Conservation (phyloP, 1,140 invertebrate species). For the Pseudomyrmex sp. region DNA sequence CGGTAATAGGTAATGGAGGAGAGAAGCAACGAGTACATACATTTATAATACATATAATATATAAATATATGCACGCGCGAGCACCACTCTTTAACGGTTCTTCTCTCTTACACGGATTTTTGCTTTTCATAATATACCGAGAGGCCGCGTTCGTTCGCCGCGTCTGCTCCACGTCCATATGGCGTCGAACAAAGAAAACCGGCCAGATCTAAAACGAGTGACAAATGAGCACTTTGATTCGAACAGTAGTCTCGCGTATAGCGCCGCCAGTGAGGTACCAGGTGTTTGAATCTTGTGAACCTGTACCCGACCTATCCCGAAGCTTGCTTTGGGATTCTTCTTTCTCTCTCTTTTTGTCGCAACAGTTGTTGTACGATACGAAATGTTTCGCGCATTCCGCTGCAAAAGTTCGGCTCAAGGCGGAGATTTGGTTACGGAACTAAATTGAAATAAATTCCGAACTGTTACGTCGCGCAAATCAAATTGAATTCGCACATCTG, state of each 20-base stretch:
- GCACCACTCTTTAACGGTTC: conserved; percentile 61
- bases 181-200: conserved; percentile 46
- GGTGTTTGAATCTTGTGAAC: conserved; percentile 39
- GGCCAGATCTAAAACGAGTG: conserved; percentile 53
- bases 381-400: background rate
- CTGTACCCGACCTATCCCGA: background rate
- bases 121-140: conserved; percentile 49
- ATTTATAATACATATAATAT: background rate
- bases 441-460: no score
- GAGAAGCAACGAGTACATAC: background rate
- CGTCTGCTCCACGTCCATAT: conserved; percentile 40
- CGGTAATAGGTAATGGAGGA: conserved; percentile 57
- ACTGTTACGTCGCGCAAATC: no score
- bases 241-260: conserved; percentile 44
- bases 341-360: background rate
- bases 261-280: conserved; percentile 32
- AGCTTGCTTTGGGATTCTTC: background rate
- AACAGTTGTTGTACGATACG: conserved; percentile 12
- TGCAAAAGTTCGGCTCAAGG: background rate
- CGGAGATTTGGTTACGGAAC: no score
- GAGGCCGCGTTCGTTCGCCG: conserved; percentile 1
- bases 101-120: conserved; percentile 50
- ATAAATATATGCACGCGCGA: conserved; percentile 3
- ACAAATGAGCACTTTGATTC: conserved; percentile 50
- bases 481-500: no score